These are phyloP conservation scores for Acrobasis repandana DNA, from an alignment of 2,888 invertebrate species.

Conservation along the genomic window DNA sequence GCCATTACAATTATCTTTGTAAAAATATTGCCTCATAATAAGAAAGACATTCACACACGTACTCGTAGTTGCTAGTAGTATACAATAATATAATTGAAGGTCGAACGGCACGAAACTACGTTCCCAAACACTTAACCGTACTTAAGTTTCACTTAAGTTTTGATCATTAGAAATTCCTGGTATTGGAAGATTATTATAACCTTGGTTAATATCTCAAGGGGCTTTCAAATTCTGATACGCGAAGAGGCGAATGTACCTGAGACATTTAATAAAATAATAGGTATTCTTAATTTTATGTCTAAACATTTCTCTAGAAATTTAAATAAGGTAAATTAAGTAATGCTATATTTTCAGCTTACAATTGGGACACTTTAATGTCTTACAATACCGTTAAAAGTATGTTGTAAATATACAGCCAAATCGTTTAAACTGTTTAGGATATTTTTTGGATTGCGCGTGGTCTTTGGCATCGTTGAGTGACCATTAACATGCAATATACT, in stretches of 20 bases:
- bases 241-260: not conserved
- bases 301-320: no score
- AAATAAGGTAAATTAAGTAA: no score
- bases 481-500: no score
- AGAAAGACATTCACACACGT: slow-evolving; percentile 1
- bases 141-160: slow-evolving; percentile 15
- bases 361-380: no score
- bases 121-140: slow-evolving; percentile 14
- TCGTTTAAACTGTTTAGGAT: no score
- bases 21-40: not conserved
- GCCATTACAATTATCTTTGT: not conserved
- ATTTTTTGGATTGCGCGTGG: no score
- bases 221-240: not conserved
- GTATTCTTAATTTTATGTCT: no score
- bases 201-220: not conserved
- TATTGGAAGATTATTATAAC: slow-evolving; percentile 4
- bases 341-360: no score
- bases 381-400: no score
- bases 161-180: slow-evolving; percentile 4
- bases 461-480: no score
- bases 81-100: not conserved
- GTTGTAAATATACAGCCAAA: no score
- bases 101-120: not conserved
- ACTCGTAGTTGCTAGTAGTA: not conserved
- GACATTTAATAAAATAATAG: no score